Evolutionary conservation across 2,797 vertebrate genomes (phyloP).

Genomic region (Mastacembelus armatus): DNA sequence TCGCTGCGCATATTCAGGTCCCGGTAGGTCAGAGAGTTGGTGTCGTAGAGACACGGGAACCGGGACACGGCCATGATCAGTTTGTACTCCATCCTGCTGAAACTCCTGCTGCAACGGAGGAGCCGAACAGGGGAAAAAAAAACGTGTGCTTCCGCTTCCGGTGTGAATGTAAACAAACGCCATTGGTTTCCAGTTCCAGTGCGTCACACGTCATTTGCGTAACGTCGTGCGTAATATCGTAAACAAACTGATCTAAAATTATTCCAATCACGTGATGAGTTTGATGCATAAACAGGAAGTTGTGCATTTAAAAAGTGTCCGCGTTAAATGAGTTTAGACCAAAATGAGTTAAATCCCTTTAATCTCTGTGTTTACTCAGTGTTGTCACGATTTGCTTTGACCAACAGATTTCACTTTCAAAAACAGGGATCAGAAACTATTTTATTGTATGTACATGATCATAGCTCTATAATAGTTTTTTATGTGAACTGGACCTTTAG

Average conservation of each 20-base stretch:
- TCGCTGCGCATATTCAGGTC: conserved; percentile 61
- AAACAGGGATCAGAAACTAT: too few species aligned
- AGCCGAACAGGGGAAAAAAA: not conserved
- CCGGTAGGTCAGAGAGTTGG: conserved; percentile 38
- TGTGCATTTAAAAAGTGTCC: too few species aligned
- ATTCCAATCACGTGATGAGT: too few species aligned
- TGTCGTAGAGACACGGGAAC: conserved; percentile 60
- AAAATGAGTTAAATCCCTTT: too few species aligned
- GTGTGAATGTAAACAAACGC: not conserved
- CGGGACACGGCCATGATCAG: conserved; percentile 58
- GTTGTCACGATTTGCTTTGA: too few species aligned
- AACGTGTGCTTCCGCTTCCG: conserved; percentile 38
- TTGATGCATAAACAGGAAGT: too few species aligned
- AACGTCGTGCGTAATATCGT: not conserved
- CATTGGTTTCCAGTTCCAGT: not conserved
- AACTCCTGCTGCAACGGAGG: not conserved
- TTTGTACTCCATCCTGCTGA: conserved; percentile 46
- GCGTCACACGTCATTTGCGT: conserved; percentile 9
- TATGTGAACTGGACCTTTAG: too few species aligned
- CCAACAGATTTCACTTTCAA: too few species aligned
- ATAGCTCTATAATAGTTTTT: too few species aligned
- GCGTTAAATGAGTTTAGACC: too few species aligned
- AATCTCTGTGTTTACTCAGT: not conserved
- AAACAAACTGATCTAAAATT: too few species aligned
- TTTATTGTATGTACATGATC: too few species aligned